A percentile compares a stretch with the other conserved stretches of the same genome.
Evolutionary conservation across 1,140 invertebrate genomes (phyloP).

Genomic region (Mesaphorura yosii): DNA sequence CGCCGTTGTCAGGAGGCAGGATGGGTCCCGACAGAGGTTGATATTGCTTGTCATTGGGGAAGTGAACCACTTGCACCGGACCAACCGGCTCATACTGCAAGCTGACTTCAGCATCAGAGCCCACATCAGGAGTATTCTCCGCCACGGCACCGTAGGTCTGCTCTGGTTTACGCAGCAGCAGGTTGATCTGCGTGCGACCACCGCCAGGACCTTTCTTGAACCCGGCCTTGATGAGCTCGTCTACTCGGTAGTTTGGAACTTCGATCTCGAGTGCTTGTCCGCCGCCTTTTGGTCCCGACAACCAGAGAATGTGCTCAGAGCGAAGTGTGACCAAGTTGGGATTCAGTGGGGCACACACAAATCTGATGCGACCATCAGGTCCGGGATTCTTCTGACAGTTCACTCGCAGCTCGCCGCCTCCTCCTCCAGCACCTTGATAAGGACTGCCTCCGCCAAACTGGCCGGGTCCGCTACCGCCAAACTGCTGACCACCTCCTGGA

Average conservation of each 20-base stretch:
- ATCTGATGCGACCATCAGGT: not conserved
- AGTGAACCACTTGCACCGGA: not conserved
- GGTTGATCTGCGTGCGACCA: conserved; percentile 9
- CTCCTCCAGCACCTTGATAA: not conserved
- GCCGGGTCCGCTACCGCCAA: not conserved
- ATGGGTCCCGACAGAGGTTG: conserved; percentile 1
- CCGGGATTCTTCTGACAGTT: not conserved
- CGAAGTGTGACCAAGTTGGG: not conserved
- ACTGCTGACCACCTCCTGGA: too few species aligned
- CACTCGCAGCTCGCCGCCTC: not conserved
- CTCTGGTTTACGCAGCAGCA: conserved; percentile 18
- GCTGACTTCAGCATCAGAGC: conserved; percentile 12
- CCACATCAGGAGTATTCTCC: not conserved
- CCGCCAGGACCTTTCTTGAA: conserved; percentile 8
- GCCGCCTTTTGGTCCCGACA: conserved; percentile 3
- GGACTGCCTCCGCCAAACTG: not conserved
- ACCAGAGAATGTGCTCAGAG: conserved; percentile 21
- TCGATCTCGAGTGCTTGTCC: conserved; percentile 10
- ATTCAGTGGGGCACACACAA: not conserved
- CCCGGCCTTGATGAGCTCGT: conserved; percentile 20
- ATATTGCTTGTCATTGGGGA: conserved; percentile 5
- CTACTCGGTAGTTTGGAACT: conserved; percentile 17
- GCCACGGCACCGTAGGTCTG: conserved; percentile 15
- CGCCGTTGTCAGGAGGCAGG: not conserved
- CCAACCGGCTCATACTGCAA: conserved; percentile 13